Evolutionary conservation across 2,113 vertebrate species (phyloP), one percentile per base, ranked within the genome.

Genomic region (Eonycteris spelaea): DNA sequence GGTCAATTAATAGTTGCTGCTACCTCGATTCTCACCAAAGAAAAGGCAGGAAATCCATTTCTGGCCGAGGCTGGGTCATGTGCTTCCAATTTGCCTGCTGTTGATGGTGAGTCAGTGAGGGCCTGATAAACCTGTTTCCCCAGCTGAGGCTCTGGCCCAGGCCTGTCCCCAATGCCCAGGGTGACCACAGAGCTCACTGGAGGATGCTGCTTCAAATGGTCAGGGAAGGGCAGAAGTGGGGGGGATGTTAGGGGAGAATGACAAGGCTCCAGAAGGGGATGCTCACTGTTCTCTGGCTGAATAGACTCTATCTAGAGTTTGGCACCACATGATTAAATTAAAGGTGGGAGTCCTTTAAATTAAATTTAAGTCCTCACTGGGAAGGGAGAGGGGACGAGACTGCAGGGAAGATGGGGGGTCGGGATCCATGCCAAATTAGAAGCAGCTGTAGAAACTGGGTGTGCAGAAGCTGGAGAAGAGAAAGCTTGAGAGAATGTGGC

Each of bases 121-220:
- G 21, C 33, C 88, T 88, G 1, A 14, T 94, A 74, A 95, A 94
- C 97, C 82, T 89, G 88, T 95, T 95, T 91, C 28, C 4, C 79
- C 73, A 33, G 67, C n/a, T 73, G 77, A 73, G 28, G 57, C 13
- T 91, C 94, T 57, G n/a, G 67, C 43, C 43, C 33, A 91, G 59
- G 38, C 75, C 35, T 95, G 67, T 90, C 30, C 26, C 68, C 5
- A 4, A 2, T 59, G 61, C 75, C 63, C 53, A 63, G 22, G 30
- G 26, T 71, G 26, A 86, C 40, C 63, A 74, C 70, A 92, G 70
- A 68, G 79, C 61, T 82, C 74, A 53, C 43, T 70, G 38, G 14
- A 2, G 5, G 30, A 19, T 68, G 30, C 30, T 53, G 63, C 26
- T 38, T 63, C 35, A 57, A 40, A 96, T 71, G 6, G 33, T 80